phyloP scores from a whole-genome alignment of 2,113 vertebrate species.

The Colossoma macropomum region DNA sequence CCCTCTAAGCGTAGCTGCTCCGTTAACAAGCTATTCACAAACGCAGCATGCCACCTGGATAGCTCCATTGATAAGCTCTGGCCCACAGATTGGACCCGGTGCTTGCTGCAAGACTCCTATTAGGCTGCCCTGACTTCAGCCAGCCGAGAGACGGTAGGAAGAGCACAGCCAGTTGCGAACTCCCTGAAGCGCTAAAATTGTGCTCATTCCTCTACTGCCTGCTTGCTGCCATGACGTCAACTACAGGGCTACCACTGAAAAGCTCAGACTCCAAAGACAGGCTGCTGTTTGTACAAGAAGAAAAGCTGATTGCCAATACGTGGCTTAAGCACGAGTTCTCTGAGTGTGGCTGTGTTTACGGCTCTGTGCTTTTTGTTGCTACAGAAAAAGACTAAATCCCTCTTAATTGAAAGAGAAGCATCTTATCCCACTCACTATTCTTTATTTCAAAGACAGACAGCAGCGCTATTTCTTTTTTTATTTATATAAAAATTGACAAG shows the following conservation, averaged over 20 bases:
- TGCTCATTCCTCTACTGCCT: constrained; percentile 15
- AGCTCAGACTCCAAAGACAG: neutral
- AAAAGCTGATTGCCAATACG: neutral
- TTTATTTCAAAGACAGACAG: neutral
- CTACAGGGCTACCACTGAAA: constrained; percentile 27
- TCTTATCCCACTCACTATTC: neutral
- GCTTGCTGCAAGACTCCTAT: constrained; percentile 5
- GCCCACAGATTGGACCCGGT: constrained; percentile 32
- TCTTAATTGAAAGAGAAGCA: neutral
- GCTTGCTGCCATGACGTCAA: constrained; percentile 37
- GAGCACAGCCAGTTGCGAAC: constrained; percentile 18
- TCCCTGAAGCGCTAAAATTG: constrained; percentile 22
- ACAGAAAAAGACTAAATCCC: neutral
- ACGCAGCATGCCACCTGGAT: constrained; percentile 41
- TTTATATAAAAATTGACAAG: neutral
- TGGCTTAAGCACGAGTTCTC: neutral
- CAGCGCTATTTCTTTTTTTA: neutral
- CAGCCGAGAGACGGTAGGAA: neutral
- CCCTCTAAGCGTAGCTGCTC: constrained; percentile 35
- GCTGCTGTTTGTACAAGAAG: neutral
- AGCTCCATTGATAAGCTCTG: constrained; percentile 44
- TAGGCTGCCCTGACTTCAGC: constrained; percentile 16
- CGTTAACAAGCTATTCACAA: constrained; percentile 59
- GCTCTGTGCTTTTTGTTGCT: neutral
- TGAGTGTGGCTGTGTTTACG: neutral